Evolutionary conservation across 2,113 vertebrate species (phyloP).

Genomic region (Heloderma charlesbogerti): DNA sequence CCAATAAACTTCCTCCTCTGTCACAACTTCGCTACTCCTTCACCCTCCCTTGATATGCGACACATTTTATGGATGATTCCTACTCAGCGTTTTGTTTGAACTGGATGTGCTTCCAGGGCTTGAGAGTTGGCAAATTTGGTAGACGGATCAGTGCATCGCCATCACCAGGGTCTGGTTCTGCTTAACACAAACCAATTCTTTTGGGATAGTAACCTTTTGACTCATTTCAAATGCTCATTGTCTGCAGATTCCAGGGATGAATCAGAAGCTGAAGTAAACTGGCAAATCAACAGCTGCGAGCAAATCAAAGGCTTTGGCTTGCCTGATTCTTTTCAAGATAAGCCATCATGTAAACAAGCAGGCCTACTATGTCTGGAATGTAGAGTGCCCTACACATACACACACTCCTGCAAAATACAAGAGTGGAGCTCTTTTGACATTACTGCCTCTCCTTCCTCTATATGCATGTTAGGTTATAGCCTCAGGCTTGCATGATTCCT

Average conservation of each 20-base stretch:
- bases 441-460: background rate
- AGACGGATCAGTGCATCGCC: background rate
- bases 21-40: background rate
- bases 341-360: background rate
- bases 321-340: background rate
- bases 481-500: background rate
- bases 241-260: background rate
- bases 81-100: background rate
- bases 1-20: background rate
- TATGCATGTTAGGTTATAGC: background rate
- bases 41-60: background rate
- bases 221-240: background rate
- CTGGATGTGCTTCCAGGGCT: background rate
- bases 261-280: background rate
- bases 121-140: background rate
- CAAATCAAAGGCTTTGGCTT: background rate
- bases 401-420: background rate
- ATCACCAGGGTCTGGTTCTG: conserved; percentile 1
- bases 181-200: background rate
- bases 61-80: background rate
- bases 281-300: background rate
- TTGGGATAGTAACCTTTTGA: background rate
- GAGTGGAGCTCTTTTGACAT: background rate
- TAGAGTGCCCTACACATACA: background rate
- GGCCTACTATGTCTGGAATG: background rate